Evolutionary conservation across 2,888 invertebrate species (phyloP), one percentile per base, ranked within the genome.

Genomic region (Aporophyla lueneburgensis): DNA sequence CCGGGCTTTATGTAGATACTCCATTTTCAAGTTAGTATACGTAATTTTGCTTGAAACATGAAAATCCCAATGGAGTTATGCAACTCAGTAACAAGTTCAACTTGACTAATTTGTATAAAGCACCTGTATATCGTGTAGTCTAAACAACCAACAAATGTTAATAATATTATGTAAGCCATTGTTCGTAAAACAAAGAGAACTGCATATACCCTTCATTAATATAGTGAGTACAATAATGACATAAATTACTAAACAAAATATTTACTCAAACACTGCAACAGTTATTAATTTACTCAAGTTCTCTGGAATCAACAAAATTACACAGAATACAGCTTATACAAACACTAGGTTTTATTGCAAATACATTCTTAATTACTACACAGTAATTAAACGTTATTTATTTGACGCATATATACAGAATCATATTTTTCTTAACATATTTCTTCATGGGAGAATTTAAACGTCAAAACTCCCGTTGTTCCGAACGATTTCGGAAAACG

Each of bases 401-500:
- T 81, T 68, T 68, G 7, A 43, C 19, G 16, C n/a, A 61, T 40
- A 67, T 40, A 67, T 33, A 63, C 49, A 62, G n/a, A 46, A 53
- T 43, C 24, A 63, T 68, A 59, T 54, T 70, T 66, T 75, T 80
- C 54, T 66, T 70, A 69, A 71, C 24, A 59, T 14, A 76, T 74
- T 83, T 71, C 56, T 74, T 80, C 46, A 67, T 86, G 86, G 81
- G 85, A 85, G 85, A 76, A 33, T 19, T 21, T 66, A 69, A 81
- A 62, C 61, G 71, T n/a, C 56, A 65, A 79, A 83, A 76, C 65
- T 84, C 80, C 86, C 86, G 87, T 87, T 87, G 77, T 71, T 56
- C 61, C 24, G 70, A 76, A 51, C 67, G 65, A 78, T 86, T 78
- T 73, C 59, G 62, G 75, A 84, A 87, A 87, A 81, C 78, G 78